These are phyloP conservation scores for Gryllus bimaculatus DNA, from an alignment of 1,140 invertebrate genomes.

Conservation along the genomic window DNA sequence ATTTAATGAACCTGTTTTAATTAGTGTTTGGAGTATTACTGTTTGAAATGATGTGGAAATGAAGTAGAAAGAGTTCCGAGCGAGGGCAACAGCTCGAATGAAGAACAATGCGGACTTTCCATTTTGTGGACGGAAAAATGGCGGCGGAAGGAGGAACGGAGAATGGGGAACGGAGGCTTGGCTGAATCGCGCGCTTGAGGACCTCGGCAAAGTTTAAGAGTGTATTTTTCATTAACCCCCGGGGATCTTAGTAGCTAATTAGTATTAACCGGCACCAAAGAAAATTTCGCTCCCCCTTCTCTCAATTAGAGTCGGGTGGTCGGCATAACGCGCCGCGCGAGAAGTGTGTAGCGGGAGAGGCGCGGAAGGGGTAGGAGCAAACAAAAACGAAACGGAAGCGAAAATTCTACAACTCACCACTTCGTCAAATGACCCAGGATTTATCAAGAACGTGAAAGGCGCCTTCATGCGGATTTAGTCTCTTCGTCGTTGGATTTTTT, in stretches of 20 bases:
- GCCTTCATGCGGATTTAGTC: no score
- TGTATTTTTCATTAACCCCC: slow-evolving; percentile 1
- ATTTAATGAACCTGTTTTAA: background rate
- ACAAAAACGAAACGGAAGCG: no score
- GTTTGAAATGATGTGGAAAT: background rate
- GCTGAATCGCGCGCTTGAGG: background rate
- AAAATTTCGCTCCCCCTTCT: background rate
- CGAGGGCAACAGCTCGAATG: background rate
- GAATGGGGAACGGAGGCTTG: background rate
- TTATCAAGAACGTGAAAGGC: no score
- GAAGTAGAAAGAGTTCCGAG: background rate
- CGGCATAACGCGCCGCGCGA: no score
- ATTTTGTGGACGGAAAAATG: slow-evolving; percentile 1
- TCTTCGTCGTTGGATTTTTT: no score
- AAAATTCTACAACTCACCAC: no score
- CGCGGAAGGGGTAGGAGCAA: no score
- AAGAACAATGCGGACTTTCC: background rate
- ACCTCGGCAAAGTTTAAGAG: background rate
- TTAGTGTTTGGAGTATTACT: slow-evolving; percentile 1
- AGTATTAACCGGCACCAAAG: background rate
- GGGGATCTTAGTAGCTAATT: background rate
- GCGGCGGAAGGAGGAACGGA: background rate
- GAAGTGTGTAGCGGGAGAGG: no score
- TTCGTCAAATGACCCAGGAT: no score
- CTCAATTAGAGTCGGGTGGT: background rate